phyloP scores from a whole-genome alignment of 1,140 invertebrate genomes.

The Brachionus sp. region DNA sequence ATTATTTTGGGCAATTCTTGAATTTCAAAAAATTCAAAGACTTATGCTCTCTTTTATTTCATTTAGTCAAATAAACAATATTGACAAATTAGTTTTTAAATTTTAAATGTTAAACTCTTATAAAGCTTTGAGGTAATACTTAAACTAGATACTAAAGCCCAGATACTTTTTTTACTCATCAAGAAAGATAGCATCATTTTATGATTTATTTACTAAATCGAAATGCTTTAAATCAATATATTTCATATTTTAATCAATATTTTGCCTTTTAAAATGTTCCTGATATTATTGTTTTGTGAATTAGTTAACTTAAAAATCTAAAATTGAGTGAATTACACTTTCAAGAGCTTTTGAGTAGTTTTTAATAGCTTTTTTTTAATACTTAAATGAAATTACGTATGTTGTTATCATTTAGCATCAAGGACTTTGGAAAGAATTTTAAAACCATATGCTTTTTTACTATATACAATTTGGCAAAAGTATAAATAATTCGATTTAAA shows the following conservation, averaged over 20 bases:
- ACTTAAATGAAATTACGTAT: not conserved
- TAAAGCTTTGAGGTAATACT: too few relatives aligned
- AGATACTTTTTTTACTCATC: not conserved
- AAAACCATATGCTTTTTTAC: not conserved
- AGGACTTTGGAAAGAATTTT: not conserved
- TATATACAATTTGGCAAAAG: not conserved
- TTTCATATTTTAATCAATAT: not conserved
- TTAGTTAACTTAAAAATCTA: not conserved
- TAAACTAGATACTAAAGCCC: not conserved
- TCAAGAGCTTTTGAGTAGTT: not conserved
- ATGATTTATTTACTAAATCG: not conserved
- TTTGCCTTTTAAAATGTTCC: not conserved
- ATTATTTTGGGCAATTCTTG: too few relatives aligned
- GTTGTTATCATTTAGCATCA: not conserved
- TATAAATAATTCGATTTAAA: too few relatives aligned
- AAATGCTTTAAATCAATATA: not conserved
- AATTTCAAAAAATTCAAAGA: too few relatives aligned
- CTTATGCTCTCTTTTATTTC: too few relatives aligned
- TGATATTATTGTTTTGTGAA: not conserved
- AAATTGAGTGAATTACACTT: not conserved
- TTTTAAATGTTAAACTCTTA: too few relatives aligned
- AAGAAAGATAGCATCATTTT: not conserved
- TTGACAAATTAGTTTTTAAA: too few relatives aligned
- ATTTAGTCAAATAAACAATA: too few relatives aligned
- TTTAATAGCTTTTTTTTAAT: not conserved